Conservation (phyloP, 2,113 vertebrate species). For the Promerops cafer region DNA sequence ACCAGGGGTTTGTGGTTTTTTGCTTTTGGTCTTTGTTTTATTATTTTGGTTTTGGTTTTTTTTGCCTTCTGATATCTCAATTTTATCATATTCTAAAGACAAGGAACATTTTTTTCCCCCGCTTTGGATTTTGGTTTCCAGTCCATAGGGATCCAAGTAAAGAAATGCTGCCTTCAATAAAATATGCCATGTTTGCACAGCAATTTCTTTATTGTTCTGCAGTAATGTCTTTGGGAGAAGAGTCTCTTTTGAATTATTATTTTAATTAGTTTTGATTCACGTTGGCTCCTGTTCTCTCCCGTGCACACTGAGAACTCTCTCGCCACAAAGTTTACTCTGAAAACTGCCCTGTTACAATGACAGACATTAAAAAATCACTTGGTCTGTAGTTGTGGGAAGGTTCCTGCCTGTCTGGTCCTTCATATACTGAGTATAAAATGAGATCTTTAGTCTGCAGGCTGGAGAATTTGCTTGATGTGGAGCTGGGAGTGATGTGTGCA, state of each 20-base stretch:
- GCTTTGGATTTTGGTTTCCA: background rate
- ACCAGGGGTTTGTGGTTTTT: background rate
- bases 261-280: constrained; percentile 52
- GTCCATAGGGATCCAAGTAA: background rate
- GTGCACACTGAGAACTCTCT: background rate
- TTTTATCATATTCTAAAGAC: background rate
- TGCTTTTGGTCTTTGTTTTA: background rate
- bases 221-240: background rate
- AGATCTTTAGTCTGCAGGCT: background rate
- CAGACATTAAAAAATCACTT: background rate
- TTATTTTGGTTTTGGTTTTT: background rate
- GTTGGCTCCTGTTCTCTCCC: background rate
- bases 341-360: background rate
- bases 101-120: background rate
- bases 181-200: background rate
- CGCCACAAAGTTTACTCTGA: background rate
- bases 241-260: constrained; percentile 29
- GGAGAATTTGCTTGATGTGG: background rate
- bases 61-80: background rate
- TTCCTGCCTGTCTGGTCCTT: background rate
- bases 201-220: background rate
- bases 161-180: background rate
- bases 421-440: background rate
- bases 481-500: background rate
- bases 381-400: background rate